Conservation (phyloP, 2,797 vertebrate genomes). For the Sebastes iracundus region DNA sequence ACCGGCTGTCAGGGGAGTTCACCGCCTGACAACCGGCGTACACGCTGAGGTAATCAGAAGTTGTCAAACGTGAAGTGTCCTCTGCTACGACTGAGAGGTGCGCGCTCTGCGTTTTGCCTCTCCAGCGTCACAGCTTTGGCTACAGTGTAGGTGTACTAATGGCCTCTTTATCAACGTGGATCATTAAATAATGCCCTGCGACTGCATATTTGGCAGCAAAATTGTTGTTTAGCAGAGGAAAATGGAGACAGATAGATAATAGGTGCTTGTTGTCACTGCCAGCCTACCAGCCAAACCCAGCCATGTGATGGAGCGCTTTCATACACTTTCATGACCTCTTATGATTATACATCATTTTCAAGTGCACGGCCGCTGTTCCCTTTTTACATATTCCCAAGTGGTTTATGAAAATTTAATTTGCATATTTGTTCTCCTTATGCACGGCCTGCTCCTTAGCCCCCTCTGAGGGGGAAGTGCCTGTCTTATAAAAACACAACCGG, state of each 20-base stretch:
- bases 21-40: slow-evolving; percentile 53
- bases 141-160: slow-evolving; percentile 55
- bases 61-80: slow-evolving; percentile 72
- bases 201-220: slow-evolving; percentile 49
- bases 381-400: slow-evolving; percentile 46
- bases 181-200: slow-evolving; percentile 55
- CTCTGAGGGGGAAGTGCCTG: slow-evolving; percentile 23
- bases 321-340: slow-evolving; percentile 53
- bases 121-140: slow-evolving; percentile 30
- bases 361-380: slow-evolving; percentile 37
- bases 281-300: slow-evolving; percentile 17
- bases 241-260: slow-evolving; percentile 53
- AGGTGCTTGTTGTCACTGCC: slow-evolving; percentile 35
- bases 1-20: slow-evolving; percentile 58
- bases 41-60: slow-evolving; percentile 73
- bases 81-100: slow-evolving; percentile 29
- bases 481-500: slow-evolving; percentile 55
- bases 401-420: slow-evolving; percentile 55
- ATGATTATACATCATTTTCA: slow-evolving; percentile 67
- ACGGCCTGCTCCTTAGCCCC: slow-evolving; percentile 7
- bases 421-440: slow-evolving; percentile 58
- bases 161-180: slow-evolving; percentile 58
- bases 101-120: not conserved
- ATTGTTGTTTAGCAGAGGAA: slow-evolving; percentile 60
- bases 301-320: slow-evolving; percentile 33